These are phyloP conservation scores for Coenobita brevimanus DNA, from an alignment of 1,140 invertebrate species.

Conservation along the genomic window DNA sequence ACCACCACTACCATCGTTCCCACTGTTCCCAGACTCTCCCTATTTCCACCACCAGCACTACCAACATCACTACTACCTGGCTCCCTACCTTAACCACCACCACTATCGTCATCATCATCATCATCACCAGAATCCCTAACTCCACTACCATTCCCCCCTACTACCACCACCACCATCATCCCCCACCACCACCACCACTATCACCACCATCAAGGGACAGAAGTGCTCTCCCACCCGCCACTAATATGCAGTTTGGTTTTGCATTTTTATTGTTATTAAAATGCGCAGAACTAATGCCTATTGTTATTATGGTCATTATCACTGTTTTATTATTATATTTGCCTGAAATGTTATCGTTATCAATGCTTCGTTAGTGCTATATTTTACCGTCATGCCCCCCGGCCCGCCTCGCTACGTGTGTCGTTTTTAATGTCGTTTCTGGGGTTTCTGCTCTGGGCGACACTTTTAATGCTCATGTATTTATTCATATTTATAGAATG, in stretches of 20 bases:
- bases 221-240: conserved; percentile 2
- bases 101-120: too few species aligned
- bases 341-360: conserved; percentile 19
- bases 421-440: neutral
- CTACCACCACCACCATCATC: too few species aligned
- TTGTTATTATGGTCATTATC: conserved; percentile 51
- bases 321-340: conserved; percentile 38
- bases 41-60: neutral
- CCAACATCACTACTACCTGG: neutral
- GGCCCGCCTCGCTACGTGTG: neutral
- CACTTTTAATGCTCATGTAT: too few species aligned
- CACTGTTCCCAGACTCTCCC: neutral
- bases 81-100: too few species aligned
- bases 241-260: conserved; percentile 35
- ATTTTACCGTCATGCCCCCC: neutral
- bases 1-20: neutral
- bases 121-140: too few species aligned
- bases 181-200: too few species aligned
- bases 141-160: too few species aligned
- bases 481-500: too few species aligned
- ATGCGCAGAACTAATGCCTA: conserved; percentile 36
- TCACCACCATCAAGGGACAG: too few species aligned
- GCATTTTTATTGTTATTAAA: conserved; percentile 55
- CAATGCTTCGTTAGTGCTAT: conserved; percentile 4
- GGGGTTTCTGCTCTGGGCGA: too few species aligned